phyloP scores from a whole-genome alignment of 2,888 invertebrate genomes.

The Smittia sp. region DNA sequence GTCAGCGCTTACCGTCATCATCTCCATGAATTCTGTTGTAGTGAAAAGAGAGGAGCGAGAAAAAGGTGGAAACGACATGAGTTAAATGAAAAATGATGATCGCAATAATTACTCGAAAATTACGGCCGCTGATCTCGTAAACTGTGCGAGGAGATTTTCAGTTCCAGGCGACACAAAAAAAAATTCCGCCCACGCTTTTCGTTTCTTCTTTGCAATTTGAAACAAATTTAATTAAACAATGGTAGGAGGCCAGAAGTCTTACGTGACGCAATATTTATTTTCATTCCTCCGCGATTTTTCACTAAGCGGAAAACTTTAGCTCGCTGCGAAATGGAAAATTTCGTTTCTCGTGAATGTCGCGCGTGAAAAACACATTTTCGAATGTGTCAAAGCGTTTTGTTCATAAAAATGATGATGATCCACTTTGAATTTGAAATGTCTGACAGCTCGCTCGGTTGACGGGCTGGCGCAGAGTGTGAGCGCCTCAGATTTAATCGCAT shows the following conservation, averaged over 20 bases:
- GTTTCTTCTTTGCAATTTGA: neutral
- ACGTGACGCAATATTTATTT: conserved; percentile 37
- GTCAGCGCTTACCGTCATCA: conserved; percentile 39
- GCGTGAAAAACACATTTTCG: conserved; percentile 12
- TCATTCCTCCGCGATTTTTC: conserved; percentile 28
- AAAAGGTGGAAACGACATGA: neutral
- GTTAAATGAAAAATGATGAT: conserved; percentile 38
- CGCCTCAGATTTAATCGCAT: conserved; percentile 21
- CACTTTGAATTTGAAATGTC: conserved; percentile 26
- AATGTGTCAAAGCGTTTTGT: conserved; percentile 32
- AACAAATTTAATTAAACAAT: conserved; percentile 27
- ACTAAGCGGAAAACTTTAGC: neutral
- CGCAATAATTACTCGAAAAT: conserved; percentile 38
- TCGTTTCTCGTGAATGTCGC: neutral
- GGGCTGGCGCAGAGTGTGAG: neutral
- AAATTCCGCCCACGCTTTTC: neutral
- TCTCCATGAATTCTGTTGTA: conserved; percentile 39
- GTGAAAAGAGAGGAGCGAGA: conserved; percentile 16
- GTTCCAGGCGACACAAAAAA: neutral
- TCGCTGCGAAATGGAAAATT: neutral
- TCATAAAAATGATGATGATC: conserved; percentile 23
- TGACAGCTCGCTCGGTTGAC: conserved; percentile 13
- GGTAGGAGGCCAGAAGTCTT: neutral
- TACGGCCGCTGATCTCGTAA: conserved; percentile 33
- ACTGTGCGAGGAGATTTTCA: neutral